These are phyloP conservation scores for Emydoidea blandingii DNA, from an alignment of 2,797 vertebrate genomes.

Conservation along the genomic window DNA sequence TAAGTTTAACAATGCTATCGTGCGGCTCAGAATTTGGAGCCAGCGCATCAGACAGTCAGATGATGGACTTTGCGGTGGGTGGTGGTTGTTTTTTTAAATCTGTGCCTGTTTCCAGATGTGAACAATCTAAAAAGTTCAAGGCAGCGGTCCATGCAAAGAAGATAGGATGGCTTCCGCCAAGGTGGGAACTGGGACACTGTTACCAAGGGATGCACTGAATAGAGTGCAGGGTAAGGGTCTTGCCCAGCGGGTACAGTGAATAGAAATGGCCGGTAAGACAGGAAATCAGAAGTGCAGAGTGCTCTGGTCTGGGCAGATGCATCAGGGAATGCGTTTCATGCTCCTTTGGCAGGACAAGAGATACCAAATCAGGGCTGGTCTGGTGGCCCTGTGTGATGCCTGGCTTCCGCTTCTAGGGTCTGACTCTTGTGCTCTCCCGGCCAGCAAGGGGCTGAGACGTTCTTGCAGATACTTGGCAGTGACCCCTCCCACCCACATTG, in stretches of 20 bases:
- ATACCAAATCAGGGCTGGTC: background rate
- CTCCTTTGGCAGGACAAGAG: background rate
- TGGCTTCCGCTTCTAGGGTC: conserved; percentile 59
- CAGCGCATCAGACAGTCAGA: background rate
- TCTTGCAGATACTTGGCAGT: background rate
- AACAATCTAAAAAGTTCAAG: conserved; percentile 1
- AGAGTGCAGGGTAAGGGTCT: background rate
- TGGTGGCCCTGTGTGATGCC: conserved; percentile 37
- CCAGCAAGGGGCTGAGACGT: conserved; percentile 11
- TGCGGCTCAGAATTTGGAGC: background rate
- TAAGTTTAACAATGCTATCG: background rate
- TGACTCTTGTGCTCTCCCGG: conserved; percentile 16
- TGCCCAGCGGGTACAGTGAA: background rate
- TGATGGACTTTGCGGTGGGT: background rate
- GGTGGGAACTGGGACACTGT: conserved; percentile 66
- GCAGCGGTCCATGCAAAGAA: conserved; percentile 40
- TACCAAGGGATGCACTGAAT: conserved; percentile 68
- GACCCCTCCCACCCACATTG: rapidly evolving
- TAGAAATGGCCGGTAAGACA: background rate
- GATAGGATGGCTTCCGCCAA: conserved; percentile 43
- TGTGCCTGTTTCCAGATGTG: conserved; percentile 23
- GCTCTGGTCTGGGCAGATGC: too few relatives aligned
- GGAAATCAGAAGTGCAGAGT: background rate
- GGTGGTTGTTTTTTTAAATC: background rate
- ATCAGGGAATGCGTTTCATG: background rate